Conservation (phyloP, 2,113 vertebrate genomes). For the Pelobates fuscus region DNA sequence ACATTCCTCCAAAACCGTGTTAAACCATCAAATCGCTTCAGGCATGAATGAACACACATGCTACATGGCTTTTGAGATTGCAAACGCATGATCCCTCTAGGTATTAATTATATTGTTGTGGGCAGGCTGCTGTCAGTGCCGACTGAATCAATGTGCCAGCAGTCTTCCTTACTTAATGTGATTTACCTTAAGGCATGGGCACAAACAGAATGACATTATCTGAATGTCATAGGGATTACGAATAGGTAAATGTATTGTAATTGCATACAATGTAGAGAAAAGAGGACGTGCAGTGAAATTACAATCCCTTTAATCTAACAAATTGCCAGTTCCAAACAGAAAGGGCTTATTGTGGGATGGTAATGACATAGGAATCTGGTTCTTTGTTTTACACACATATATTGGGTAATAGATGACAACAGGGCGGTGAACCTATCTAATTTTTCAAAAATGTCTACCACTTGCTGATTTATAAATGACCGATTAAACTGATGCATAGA, state of each 20-base stretch:
- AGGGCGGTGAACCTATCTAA: not conserved
- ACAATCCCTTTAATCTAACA: not conserved
- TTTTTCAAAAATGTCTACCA: too few relatives aligned
- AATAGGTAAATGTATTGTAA: not conserved
- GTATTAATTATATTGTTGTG: not conserved
- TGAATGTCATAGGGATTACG: not conserved
- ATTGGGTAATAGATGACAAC: not conserved
- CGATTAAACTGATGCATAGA: not conserved
- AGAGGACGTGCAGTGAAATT: not conserved
- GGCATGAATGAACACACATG: not conserved
- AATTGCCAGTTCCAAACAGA: not conserved
- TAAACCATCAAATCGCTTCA: not conserved
- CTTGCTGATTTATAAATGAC: too few relatives aligned
- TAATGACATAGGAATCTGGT: not conserved
- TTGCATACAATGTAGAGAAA: not conserved
- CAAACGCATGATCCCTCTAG: not conserved
- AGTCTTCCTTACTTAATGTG: not conserved
- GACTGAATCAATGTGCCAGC: not conserved
- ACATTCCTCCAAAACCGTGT: not conserved
- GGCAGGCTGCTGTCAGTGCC: not conserved
- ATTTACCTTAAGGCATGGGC: not conserved
- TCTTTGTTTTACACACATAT: not conserved
- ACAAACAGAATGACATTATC: not conserved
- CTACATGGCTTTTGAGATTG: not conserved
- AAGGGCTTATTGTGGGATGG: not conserved